Evolutionary conservation across 92 coral and sea anemone genomes (phyloP), one percentile per base, ranked within the genome.

Genomic region (Palythoa heliodiscus): DNA sequence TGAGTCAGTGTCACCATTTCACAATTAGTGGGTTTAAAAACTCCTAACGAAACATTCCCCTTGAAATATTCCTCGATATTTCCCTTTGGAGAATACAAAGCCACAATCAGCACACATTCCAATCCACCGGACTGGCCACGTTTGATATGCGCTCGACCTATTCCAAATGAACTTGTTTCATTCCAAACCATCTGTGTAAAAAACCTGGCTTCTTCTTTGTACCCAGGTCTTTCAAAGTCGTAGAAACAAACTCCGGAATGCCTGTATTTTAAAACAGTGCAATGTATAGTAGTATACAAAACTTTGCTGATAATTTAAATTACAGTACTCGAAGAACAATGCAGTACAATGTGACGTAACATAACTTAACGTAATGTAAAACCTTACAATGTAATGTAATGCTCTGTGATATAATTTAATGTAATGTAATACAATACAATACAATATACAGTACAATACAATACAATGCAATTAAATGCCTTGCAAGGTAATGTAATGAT

Each of bases 131-230:
- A 80, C 3, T 22, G 39, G 13, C 84, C 84, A 3, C 74, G 22
- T 80, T 67, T 80, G 50, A 60, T 66, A 73, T 23, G 19, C 20
- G 53, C 52, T 20, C 84, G 60, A 64, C 73, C 84, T 63, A 80
- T 63, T 63, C 74, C 84, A 25, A 67, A 47, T n/a, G 47, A 20
- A 14, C 7, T 66, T 24, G 84, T 80, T 11, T 47, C 19, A 29
- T 80, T 80, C 84, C 84, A 80, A 20, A 80, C 84, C 84, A 80
- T 47, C 60, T 80, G 84, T 9, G 84, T 80, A n/a, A 80, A 80
- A 22, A 35, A 64, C 53, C 5, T 80, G 1, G 84, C 84, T 43
- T 80, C 23, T 12, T 63, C 24, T 15, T 66, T 80, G 84, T 80
- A 80, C 11, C 84, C 84, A 38, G 84, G 84, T 25, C 43, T 50